Base-by-base conservation (phyloP, 2,113 vertebrate species). In the Lepisosteus osseus region DNA sequence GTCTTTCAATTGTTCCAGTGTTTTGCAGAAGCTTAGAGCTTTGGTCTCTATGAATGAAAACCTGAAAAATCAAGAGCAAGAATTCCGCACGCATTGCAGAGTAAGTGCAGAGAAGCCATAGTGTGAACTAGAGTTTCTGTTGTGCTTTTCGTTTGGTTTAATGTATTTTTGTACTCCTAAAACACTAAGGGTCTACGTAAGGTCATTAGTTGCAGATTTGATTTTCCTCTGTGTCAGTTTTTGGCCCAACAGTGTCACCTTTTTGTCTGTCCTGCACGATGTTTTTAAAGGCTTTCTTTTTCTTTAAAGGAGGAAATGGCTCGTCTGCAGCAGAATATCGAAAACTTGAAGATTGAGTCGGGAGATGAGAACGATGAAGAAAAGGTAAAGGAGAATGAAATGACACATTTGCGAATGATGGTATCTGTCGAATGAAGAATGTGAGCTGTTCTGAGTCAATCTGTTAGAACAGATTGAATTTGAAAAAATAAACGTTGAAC, bases 41-140 rank as follows among this genome's bases (percentile, higher is more conserved):
- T 84, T 99, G 69, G 97, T 99, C 41, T 91, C 94, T 51, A 95
- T 95, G 93, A 99, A 98, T 67, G 96, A 98, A 80, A 95, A 85
- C 73, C 90, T 99, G 15, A 99, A 98, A 84, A 90, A 90, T 68
- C 96, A 99, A 80, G 97, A 99, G 75, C 96, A 96, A 74, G 92
- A 95, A 61, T 99, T 99, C 80, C 94, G 95, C 76, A 87, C 92
- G 13, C 96, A 99, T 71, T 99, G 97, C 80, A 93, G 93, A 73
- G 97, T 98, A 85, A 93, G 95, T 84, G 61, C 29, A 29, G 29
- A 29, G 29, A 29, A 29, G 29, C 29, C 29, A 29, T 29, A 29
- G 29, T 29, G 29, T 29, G 29, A 29, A 29, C 29, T 29, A 29
- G 1, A 29, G 29, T 29, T 29, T 29, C 29, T 2, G 29, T 29